Evolutionary conservation across 2,888 invertebrate species (phyloP), one percentile per base, ranked within the genome.

Genomic region (Agrotis segetum): DNA sequence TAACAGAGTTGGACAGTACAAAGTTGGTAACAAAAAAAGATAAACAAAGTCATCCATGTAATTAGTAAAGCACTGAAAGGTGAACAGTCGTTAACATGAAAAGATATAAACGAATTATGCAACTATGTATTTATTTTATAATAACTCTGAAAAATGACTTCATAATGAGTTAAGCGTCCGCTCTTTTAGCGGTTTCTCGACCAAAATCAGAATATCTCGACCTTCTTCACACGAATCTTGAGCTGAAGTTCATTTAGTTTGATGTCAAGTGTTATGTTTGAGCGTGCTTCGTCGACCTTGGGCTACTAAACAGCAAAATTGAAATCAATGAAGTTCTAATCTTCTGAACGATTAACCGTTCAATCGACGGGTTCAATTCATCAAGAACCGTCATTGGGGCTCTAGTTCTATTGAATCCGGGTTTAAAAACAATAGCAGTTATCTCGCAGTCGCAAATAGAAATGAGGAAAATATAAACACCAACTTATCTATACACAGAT

Each of bases 291-390:
- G 17, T 52, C 74, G 77, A 56, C 84, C 87, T 87, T 85, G 88
- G 62, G 76, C 82, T 65, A 79, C 69, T 85, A 44, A 80, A 82
- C 72, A 71, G 66, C 60, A 49, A 74, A 68, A 80, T 80, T 79
- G 61, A 66, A 80, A 85, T 83, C 85, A 81, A 85, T 86, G 79
- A 67, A 71, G 44, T 61, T 67, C 71, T 84, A 67, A 86, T 82
- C 77, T 84, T 59, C 56, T 59, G 44, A 72, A 60, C 68, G 80
- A 84, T 84, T 86, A 77, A 85, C 73, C 76, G 81, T 71, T 78
- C 65, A 75, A 77, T 68, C 69, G 46, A 65, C 69, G 65, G 24
- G 75, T 69, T 73, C 66, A 71, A 64, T 70, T 71, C 34, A 64
- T 67, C 55, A 46, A 56, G 40, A 56, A 59, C 74, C 50, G 66